These are phyloP conservation scores for Magallana gigas DNA, from an alignment of 1,140 invertebrate genomes.

Conservation along the genomic window DNA sequence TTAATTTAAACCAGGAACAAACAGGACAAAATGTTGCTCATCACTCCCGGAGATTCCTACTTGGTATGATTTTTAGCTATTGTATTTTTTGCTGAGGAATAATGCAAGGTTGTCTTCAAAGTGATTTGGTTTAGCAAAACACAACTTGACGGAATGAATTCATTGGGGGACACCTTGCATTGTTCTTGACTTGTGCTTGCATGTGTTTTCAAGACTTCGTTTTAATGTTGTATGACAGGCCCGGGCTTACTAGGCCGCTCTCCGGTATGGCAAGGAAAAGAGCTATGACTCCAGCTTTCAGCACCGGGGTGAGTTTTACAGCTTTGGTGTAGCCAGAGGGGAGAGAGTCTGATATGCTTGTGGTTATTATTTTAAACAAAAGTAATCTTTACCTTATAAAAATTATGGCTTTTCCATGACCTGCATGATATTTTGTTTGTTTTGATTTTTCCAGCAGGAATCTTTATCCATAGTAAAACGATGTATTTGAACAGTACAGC, in stretches of 20 bases:
- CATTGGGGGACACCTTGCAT: background rate
- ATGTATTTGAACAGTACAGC: too few species aligned
- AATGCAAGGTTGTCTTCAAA: slow-evolving; percentile 16
- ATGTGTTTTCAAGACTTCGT: slow-evolving; percentile 30
- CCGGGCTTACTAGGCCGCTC: slow-evolving; percentile 10
- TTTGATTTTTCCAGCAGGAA: too few species aligned
- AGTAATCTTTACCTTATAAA: too few species aligned
- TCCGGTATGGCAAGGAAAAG: slow-evolving; percentile 28
- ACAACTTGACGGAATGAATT: background rate
- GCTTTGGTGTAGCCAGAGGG: background rate
- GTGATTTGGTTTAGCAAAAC: background rate
- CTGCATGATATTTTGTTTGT: too few species aligned
- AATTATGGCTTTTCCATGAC: too few species aligned
- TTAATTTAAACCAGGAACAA: slow-evolving; percentile 30
- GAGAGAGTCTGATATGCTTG: too few species aligned
- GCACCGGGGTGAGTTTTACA: slow-evolving; percentile 5
- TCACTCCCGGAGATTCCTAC: background rate
- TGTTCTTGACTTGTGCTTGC: slow-evolving; percentile 27
- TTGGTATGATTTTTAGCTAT: slow-evolving; percentile 2
- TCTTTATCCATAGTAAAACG: too few species aligned
- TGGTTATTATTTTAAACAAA: too few species aligned
- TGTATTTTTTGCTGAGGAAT: slow-evolving; percentile 2
- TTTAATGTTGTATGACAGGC: slow-evolving; percentile 27
- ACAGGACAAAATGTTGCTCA: slow-evolving; percentile 28
- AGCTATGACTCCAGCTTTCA: slow-evolving; percentile 28